Percentiles rank a stretch among this genome's conserved stretches.
phyloP scores from a whole-genome alignment of 2,888 invertebrate genomes.

The Chirona hameri region DNA sequence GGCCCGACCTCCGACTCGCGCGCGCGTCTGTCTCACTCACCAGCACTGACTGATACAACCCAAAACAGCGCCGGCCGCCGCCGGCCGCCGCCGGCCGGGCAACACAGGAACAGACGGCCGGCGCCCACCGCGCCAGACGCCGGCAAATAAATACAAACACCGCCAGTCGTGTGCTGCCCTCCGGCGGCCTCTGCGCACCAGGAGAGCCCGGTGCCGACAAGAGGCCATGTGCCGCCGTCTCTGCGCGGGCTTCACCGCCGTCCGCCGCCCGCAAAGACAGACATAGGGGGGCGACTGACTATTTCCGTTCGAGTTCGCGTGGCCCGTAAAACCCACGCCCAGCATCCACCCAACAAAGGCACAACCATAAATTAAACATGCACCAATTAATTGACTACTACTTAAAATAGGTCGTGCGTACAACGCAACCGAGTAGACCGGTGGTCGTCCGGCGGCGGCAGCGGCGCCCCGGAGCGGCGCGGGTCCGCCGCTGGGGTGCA shows the following conservation, averaged over 20 bases:
- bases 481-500: not conserved
- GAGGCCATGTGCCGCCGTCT: not conserved
- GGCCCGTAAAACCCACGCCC: slow-evolving; percentile 27
- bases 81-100: no score
- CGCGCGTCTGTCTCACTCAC: not conserved
- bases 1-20: not conserved
- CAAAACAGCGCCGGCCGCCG: not conserved
- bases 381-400: slow-evolving; percentile 22
- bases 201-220: not conserved
- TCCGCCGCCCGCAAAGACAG: not conserved
- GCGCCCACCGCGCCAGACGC: no score
- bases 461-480: not conserved
- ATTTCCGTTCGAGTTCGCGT: not conserved
- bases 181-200: no score
- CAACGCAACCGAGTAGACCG: not conserved
- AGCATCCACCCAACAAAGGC: slow-evolving; percentile 4
- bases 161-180: not conserved
- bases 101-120: not conserved
- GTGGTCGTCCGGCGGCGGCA: not conserved
- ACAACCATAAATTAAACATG: slow-evolving; percentile 29
- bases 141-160: not conserved
- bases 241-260: slow-evolving; percentile 9
- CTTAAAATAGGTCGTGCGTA: slow-evolving; percentile 8
- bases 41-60: not conserved
- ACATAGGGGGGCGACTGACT: not conserved